Percentiles rank a stretch among this genome's conserved stretches.
phyloP scores from a whole-genome alignment of 2,888 invertebrate species.

The Cantharis rufa region DNA sequence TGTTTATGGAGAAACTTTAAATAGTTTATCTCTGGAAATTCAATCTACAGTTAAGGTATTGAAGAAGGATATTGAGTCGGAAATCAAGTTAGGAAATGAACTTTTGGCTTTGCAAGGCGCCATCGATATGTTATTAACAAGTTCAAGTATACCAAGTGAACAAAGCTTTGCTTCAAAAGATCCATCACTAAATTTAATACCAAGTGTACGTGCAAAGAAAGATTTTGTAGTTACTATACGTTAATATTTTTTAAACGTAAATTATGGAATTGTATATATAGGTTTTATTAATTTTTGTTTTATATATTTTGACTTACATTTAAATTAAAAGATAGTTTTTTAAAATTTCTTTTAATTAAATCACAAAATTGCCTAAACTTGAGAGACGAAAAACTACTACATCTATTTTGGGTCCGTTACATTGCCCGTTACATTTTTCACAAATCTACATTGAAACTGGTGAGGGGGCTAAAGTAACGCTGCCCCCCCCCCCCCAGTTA shows the following conservation, averaged over 20 bases:
- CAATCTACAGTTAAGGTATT: slow-evolving; percentile 66
- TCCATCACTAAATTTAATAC: slow-evolving; percentile 40
- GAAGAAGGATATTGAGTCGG: slow-evolving; percentile 65
- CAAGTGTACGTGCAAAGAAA: slow-evolving; percentile 58
- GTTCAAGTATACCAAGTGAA: slow-evolving; percentile 59
- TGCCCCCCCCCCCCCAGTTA: too few species aligned
- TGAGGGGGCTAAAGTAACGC: too few species aligned
- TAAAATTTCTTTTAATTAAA: too few species aligned
- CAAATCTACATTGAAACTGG: too few species aligned
- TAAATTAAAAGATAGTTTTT: too few species aligned
- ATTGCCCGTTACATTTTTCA: too few species aligned
- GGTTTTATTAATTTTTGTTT: not conserved
- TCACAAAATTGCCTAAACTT: too few species aligned
- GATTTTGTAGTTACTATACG: slow-evolving; percentile 61
- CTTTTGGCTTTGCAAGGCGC: slow-evolving; percentile 71
- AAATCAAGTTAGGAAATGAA: slow-evolving; percentile 68
- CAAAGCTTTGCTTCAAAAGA: slow-evolving; percentile 41
- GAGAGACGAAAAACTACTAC: too few species aligned
- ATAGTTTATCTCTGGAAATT: slow-evolving; percentile 65
- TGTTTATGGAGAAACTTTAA: slow-evolving; percentile 70
- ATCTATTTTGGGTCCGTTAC: too few species aligned
- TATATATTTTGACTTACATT: not conserved
- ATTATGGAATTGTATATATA: not conserved
- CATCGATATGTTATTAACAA: slow-evolving; percentile 68
- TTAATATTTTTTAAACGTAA: slow-evolving; percentile 10